phyloP scores from a whole-genome alignment of 2,113 vertebrate genomes.

The Delphinapterus leucas region DNA sequence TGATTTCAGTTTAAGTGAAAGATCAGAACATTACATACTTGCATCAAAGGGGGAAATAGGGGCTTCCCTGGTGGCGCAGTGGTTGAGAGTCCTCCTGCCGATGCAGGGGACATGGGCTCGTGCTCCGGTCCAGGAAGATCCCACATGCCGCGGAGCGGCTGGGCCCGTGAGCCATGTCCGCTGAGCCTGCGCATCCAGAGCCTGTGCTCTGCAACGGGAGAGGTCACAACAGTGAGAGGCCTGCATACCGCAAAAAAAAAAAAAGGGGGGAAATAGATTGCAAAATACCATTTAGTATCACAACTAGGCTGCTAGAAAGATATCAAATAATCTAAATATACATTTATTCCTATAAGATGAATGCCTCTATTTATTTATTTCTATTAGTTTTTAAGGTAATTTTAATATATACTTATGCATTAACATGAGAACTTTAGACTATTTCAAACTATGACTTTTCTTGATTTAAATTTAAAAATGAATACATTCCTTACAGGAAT shows the following conservation, averaged over 20 bases:
- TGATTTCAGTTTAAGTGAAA: not conserved
- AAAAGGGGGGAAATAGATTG: not conserved
- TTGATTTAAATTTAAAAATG: conserved; percentile 5
- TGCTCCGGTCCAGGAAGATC: too few species aligned
- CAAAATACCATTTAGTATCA: not conserved
- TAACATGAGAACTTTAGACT: not conserved
- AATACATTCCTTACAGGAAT: not conserved
- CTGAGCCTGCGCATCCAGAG: too few species aligned
- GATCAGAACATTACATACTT: not conserved
- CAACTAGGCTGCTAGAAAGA: not conserved
- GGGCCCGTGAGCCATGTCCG: too few species aligned
- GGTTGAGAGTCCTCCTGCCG: too few species aligned
- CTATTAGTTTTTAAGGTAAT: not conserved
- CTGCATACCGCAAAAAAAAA: too few species aligned
- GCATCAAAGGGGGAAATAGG: not conserved
- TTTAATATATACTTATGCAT: not conserved
- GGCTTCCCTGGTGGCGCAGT: too few species aligned
- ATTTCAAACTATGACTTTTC: not conserved
- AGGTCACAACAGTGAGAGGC: too few species aligned
- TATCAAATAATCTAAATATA: not conserved
- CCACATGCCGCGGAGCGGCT: too few species aligned
- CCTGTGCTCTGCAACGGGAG: too few species aligned
- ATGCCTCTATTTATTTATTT: not conserved
- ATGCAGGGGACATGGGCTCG: too few species aligned
- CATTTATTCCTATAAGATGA: not conserved